Evolutionary conservation across 2,797 vertebrate genomes (phyloP).

Genomic region (Syngnathus acus): DNA sequence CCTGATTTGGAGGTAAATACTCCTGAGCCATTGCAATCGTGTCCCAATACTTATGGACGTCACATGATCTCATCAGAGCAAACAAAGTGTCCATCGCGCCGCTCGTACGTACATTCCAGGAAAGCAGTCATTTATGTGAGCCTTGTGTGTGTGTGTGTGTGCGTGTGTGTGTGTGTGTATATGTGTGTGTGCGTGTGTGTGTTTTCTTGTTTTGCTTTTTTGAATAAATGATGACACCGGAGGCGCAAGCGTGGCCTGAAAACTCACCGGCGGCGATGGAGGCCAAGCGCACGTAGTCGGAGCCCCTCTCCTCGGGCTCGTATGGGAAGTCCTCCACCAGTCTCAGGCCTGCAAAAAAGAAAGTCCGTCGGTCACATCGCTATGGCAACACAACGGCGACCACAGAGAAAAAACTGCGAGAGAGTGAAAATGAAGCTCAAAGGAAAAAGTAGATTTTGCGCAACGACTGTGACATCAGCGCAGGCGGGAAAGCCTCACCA

Average conservation of each 20-base stretch:
- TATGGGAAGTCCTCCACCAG: conserved; percentile 84
- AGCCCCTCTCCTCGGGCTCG: conserved; percentile 78
- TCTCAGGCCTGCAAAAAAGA: conserved; percentile 69
- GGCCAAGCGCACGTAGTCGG: conserved; percentile 84
- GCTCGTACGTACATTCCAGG: conserved; percentile 43
- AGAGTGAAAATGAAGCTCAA: not conserved
- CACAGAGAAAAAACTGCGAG: not conserved
- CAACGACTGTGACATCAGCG: too few species aligned
- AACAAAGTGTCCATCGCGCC: not conserved
- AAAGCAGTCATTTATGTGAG: conserved; percentile 61
- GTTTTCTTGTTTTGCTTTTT: too few species aligned
- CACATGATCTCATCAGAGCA: not conserved
- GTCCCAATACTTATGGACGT: too few species aligned
- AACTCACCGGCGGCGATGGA: conserved; percentile 85
- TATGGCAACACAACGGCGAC: not conserved
- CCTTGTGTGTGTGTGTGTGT: conserved; percentile 8
- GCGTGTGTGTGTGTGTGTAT: too few species aligned
- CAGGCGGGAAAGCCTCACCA: too few species aligned
- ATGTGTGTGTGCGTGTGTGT: not conserved
- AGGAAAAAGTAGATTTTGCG: not conserved
- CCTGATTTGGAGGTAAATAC: too few species aligned
- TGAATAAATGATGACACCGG: not conserved
- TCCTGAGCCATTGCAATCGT: too few species aligned
- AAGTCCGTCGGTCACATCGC: not conserved
- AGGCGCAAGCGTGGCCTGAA: not conserved